A percentile compares a stretch with the other conserved stretches of the same genome.
These are phyloP conservation scores for Dinocampus coccinellae DNA, from an alignment of 2,888 invertebrate genomes.

Conservation along the genomic window DNA sequence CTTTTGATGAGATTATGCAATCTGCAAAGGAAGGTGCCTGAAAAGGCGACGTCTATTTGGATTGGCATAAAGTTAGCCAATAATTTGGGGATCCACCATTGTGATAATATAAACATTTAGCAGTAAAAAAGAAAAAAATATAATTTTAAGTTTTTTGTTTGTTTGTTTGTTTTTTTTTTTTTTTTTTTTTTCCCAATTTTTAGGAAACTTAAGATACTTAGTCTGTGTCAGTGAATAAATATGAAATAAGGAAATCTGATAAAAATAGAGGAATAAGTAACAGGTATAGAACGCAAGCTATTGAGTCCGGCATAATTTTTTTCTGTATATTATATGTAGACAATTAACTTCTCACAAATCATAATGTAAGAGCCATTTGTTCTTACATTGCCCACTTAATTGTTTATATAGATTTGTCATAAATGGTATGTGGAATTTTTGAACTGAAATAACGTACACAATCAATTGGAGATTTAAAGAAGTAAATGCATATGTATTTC, in stretches of 20 bases:
- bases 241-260: not conserved
- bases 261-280: constrained; percentile 37
- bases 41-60: constrained; percentile 29
- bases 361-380: not conserved
- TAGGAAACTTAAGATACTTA: constrained; percentile 16
- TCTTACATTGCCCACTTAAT: not conserved
- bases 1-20: constrained; percentile 86
- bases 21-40: constrained; percentile 68
- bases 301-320: constrained; percentile 4
- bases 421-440: not conserved
- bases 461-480: not conserved
- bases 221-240: constrained; percentile 19
- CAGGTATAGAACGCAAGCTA: constrained; percentile 27
- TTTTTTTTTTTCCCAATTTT: too few species aligned
- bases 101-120: constrained; percentile 66
- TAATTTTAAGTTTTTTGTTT: constrained; percentile 49
- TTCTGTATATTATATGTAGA: constrained; percentile 45
- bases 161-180: too few species aligned
- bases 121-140: constrained; percentile 58
- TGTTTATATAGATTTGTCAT: not conserved
- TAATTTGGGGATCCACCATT: constrained; percentile 57
- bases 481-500: not conserved
- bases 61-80: constrained; percentile 13
- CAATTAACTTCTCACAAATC: constrained; percentile 43
- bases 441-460: not conserved